phyloP scores from a whole-genome alignment of 2,888 invertebrate genomes.

The Tolmerus cingulatus region DNA sequence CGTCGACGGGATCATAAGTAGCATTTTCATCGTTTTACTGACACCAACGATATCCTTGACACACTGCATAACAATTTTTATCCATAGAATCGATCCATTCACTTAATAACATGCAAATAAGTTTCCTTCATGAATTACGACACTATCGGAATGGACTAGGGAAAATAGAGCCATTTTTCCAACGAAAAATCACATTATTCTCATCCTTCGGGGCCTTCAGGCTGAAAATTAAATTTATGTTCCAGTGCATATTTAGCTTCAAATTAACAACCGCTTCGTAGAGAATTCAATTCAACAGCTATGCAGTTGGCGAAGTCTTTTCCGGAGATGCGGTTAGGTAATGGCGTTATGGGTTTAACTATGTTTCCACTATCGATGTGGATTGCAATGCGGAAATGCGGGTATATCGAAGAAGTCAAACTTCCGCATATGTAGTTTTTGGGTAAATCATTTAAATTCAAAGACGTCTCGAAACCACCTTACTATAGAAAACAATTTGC shows the following conservation, averaged over 20 bases:
- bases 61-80: neutral
- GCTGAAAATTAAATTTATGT: neutral
- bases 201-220: neutral
- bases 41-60: neutral
- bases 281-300: neutral
- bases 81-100: neutral
- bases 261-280: neutral
- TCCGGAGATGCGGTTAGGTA: neutral
- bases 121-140: neutral
- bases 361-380: neutral
- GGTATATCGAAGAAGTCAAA: neutral
- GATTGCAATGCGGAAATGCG: neutral
- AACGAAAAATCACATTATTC: neutral
- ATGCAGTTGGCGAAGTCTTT: neutral
- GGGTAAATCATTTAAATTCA: too few species aligned
- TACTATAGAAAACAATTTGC: too few species aligned
- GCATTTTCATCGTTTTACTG: slow-evolving; percentile 1
- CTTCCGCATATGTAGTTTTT: neutral
- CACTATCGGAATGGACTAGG: neutral
- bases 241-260: neutral
- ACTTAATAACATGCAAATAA: slow-evolving; percentile 1
- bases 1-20: neutral
- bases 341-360: neutral
- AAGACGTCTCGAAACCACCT: too few species aligned
- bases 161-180: neutral